Percentiles rank a stretch among this genome's conserved stretches.
These are phyloP conservation scores for Melanotaenia pygmaea DNA, from an alignment of 2,797 vertebrate species.

Conservation along the genomic window DNA sequence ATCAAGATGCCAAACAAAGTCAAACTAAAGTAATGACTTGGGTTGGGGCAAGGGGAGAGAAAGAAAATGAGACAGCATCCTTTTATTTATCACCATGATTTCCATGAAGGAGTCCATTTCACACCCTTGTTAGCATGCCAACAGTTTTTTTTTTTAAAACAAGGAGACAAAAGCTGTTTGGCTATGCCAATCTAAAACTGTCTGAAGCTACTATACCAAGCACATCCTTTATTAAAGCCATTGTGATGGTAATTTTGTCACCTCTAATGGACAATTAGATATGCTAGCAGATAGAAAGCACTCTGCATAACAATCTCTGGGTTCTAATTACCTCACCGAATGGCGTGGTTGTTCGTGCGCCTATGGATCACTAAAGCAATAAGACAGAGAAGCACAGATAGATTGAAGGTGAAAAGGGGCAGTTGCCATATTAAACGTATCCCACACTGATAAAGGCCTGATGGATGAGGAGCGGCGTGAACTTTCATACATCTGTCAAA, in stretches of 20 bases:
- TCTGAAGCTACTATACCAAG: slow-evolving; percentile 57
- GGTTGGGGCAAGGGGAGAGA: not conserved
- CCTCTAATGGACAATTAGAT: slow-evolving; percentile 82
- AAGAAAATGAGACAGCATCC: not conserved
- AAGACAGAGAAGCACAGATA: slow-evolving; percentile 36
- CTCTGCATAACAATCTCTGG: slow-evolving; percentile 66
- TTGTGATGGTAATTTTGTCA: slow-evolving; percentile 79
- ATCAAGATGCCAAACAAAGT: slow-evolving; percentile 45
- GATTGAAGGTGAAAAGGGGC: slow-evolving; percentile 68
- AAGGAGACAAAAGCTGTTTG: slow-evolving; percentile 57
- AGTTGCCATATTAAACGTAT: slow-evolving; percentile 62
- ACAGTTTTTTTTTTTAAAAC: slow-evolving; percentile 31
- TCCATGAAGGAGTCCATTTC: slow-evolving; percentile 39
- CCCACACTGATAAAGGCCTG: slow-evolving; percentile 59
- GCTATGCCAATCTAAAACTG: slow-evolving; percentile 55
- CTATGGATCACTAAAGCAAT: slow-evolving; percentile 60
- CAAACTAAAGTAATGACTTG: slow-evolving; percentile 26
- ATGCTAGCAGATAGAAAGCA: slow-evolving; percentile 70
- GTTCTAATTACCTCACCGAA: slow-evolving; percentile 72
- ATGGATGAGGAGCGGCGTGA: slow-evolving; percentile 52
- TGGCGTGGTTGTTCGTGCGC: slow-evolving; percentile 54
- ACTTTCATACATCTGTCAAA: slow-evolving; percentile 51
- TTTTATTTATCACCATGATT: slow-evolving; percentile 50
- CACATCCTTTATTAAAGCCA: slow-evolving; percentile 67
- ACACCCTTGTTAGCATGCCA: slow-evolving; percentile 53